Conservation (phyloP, 2,113 vertebrate genomes). For the Rhipidura dahli region DNA sequence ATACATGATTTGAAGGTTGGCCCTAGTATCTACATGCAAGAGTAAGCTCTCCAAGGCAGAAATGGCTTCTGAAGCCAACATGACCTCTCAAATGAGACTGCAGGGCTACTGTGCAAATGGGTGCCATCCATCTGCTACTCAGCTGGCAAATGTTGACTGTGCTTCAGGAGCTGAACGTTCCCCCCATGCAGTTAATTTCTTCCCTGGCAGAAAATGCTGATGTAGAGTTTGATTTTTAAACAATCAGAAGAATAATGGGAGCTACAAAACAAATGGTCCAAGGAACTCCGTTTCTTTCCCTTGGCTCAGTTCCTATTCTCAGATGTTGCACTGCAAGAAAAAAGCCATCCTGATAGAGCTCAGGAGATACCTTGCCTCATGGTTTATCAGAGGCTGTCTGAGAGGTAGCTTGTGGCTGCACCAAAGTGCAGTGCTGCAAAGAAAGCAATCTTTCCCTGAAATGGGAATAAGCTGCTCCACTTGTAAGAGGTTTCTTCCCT, state of each 20-base stretch:
- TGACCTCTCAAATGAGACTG: neutral
- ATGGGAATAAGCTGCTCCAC: neutral
- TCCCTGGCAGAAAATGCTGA: neutral
- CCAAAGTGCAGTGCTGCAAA: neutral
- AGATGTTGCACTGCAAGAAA: neutral
- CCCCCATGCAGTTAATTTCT: neutral
- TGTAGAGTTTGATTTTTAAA: neutral
- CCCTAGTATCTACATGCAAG: neutral
- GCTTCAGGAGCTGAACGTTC: neutral
- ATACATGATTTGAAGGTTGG: neutral
- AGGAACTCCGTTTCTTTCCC: neutral
- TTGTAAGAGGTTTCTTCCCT: neutral
- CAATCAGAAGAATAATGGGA: neutral
- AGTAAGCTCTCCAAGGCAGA: neutral
- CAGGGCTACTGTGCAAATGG: neutral
- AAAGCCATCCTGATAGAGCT: neutral
- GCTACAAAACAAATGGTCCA: neutral
- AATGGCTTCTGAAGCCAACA: neutral
- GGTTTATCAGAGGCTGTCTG: neutral
- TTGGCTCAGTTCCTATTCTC: neutral
- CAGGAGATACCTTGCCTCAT: neutral
- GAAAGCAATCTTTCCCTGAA: neutral
- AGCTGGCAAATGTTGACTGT: neutral
- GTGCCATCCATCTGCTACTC: conserved; percentile 34
- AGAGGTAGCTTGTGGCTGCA: neutral